Evolutionary conservation across 2,797 vertebrate genomes (phyloP), one percentile per base, ranked within the genome.

Genomic region (Eleutherodactylus coqui): DNA sequence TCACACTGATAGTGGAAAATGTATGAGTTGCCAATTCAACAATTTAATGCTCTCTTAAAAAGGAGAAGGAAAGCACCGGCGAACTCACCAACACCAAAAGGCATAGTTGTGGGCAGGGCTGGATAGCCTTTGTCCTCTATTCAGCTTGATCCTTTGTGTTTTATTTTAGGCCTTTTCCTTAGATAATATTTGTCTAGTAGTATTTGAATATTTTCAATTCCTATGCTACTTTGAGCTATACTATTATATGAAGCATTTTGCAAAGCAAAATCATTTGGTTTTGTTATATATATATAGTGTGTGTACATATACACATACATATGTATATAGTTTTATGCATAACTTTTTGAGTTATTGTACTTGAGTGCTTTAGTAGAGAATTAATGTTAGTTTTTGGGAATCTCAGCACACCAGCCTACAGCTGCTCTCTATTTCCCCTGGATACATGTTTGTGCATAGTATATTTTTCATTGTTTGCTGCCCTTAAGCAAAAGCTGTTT

Each of bases 401-500:
- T 84, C 43, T 79, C 82, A 67, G 17, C 77, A 64, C 80, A 81
- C 55, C 82, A 69, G 86, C 82, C 75, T 79, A 49, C 86, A 84
- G 77, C 86, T 87, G 82, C 82, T 84, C 77, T 79, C 51, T 81
- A 69, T 87, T 79, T 87, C 82, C 82, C 86, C 38, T 87, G 77
- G 77, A 84, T 84, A 69, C n/a, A 84, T 84, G 49, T 64, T 49
- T 81, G 75, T 87, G 86, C 77, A 75, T 84, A 75, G 82, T 79
- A 81, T 69, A 82, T 69, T 69, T 75, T 82, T 86, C 79, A 80
- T 81, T 87, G 82, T 84, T 84, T 87, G 86, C 49, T 87, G 82
- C 86, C 86, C 86, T 81, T 55, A 75, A 87, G 86, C 86, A 84
- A 84, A 67, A 80, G 47, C 27, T 75, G 77, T 84, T 87, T 87